Evolutionary conservation across 2,113 vertebrate species (phyloP).

Genomic region (Microtus pennsylvanicus): DNA sequence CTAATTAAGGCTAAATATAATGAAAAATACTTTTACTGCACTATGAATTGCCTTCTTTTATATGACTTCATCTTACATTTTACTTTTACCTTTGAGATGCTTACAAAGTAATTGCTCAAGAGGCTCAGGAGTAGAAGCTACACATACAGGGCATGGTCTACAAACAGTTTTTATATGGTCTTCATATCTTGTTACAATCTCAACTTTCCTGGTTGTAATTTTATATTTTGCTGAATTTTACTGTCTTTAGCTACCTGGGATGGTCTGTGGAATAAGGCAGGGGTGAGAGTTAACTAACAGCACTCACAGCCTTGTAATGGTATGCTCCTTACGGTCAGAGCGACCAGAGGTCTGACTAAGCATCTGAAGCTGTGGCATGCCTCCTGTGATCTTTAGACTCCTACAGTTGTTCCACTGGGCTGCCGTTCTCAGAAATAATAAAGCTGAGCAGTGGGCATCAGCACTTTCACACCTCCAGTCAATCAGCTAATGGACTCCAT

Average conservation of each 20-base stretch:
- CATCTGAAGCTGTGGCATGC: background rate
- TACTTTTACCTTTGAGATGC: conserved; percentile 20
- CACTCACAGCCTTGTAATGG: background rate
- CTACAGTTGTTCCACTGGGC: background rate
- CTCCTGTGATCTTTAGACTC: background rate
- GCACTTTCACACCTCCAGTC: background rate
- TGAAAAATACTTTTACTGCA: background rate
- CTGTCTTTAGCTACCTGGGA: conserved; percentile 13
- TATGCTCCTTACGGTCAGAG: background rate
- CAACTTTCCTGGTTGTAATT: background rate
- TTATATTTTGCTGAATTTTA: conserved; percentile 27
- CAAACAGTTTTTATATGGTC: background rate
- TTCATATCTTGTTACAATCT: background rate
- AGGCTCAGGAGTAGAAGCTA: background rate
- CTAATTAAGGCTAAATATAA: background rate
- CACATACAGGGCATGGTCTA: background rate
- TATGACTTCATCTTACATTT: conserved; percentile 22
- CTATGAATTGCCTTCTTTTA: background rate
- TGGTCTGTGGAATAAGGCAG: background rate
- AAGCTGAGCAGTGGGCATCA: background rate
- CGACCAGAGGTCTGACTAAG: background rate
- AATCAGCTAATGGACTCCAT: background rate
- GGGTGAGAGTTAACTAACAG: background rate
- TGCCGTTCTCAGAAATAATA: background rate
- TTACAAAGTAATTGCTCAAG: background rate